Evolutionary conservation across 2,797 vertebrate genomes (phyloP).

Genomic region (Catharus ustulatus): DNA sequence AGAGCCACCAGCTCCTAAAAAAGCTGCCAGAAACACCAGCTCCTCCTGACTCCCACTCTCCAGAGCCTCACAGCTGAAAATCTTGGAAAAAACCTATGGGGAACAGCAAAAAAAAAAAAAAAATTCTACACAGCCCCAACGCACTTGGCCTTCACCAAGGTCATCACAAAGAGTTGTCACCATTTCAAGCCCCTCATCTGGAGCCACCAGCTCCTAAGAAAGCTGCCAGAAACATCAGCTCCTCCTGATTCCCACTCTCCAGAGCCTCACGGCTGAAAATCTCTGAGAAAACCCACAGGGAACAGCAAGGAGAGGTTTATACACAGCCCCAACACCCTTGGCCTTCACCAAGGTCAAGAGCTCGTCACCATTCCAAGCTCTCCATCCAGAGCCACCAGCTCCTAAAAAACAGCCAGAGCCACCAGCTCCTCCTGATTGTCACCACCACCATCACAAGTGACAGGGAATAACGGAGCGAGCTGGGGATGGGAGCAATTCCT

Average conservation of each 20-base stretch:
- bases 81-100: conserved; percentile 91
- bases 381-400: rapidly evolving
- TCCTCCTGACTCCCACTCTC: conserved; percentile 70
- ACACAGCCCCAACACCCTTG: too few relatives aligned
- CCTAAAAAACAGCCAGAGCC: background rate
- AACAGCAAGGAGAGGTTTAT: too few relatives aligned
- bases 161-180: too few relatives aligned
- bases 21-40: too few relatives aligned
- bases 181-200: background rate
- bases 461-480: rapidly evolving
- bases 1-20: too few relatives aligned
- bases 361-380: too few relatives aligned
- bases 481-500: background rate
- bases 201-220: rapidly evolving
- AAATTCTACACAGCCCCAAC: too few relatives aligned
- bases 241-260: conserved; percentile 70
- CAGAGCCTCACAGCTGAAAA: conserved; percentile 95
- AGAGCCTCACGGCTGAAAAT: conserved; percentile 96
- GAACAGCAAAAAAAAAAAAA: too few relatives aligned
- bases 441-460: rapidly evolving
- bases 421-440: rapidly evolving
- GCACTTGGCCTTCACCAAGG: too few relatives aligned
- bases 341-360: too few relatives aligned
- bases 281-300: conserved; percentile 89
- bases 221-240: rapidly evolving